Conservation (phyloP, 2,888 invertebrate species). For the Lycia hirtaria region DNA sequence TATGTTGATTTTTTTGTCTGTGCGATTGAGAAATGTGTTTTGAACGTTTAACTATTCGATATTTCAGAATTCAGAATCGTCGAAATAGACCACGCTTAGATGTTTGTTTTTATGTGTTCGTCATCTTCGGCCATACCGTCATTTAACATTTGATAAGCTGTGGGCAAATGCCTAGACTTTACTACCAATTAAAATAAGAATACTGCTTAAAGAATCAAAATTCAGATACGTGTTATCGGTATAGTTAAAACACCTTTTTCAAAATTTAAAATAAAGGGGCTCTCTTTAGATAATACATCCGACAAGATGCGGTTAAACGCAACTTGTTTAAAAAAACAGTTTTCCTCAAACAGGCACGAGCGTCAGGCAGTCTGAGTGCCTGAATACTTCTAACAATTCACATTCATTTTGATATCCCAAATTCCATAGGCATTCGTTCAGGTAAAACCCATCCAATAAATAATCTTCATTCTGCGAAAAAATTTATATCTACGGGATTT, state of each 20-base stretch:
- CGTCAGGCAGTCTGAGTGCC: constrained; percentile 17
- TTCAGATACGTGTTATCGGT: too few relatives aligned
- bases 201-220: too few relatives aligned
- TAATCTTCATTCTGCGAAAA: constrained; percentile 9
- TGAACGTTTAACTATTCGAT: background rate
- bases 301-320: too few relatives aligned
- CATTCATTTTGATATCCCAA: background rate
- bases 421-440: background rate
- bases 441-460: constrained; percentile 2
- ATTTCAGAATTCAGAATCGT: background rate
- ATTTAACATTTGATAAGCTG: too few relatives aligned
- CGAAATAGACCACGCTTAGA: background rate
- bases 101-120: too few relatives aligned
- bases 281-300: too few relatives aligned
- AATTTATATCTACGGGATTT: constrained; percentile 8
- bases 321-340: too few relatives aligned
- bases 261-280: too few relatives aligned
- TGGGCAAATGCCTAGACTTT: too few relatives aligned
- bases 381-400: background rate
- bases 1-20: constrained; percentile 11
- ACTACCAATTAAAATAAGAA: too few relatives aligned
- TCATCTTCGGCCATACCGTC: too few relatives aligned
- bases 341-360: background rate
- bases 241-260: too few relatives aligned
- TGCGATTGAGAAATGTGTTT: constrained; percentile 19